Base-by-base conservation (phyloP, 1,140 invertebrate genomes). In the Phymastichus coffea region DNA sequence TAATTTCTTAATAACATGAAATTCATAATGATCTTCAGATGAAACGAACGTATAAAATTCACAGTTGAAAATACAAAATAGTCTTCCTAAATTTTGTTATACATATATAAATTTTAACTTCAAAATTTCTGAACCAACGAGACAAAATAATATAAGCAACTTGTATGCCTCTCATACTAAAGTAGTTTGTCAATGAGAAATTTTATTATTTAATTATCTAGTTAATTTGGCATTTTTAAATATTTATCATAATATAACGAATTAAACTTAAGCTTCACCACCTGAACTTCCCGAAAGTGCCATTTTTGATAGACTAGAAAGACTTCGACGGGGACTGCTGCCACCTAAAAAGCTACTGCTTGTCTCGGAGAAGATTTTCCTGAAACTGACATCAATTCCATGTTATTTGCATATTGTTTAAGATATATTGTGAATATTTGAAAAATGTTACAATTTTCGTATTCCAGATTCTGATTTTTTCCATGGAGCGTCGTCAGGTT, bases 401-500 rank as follows among this genome's bases (percentile, higher is more conserved):
- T 19, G 6, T 41, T 41, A 20, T 14, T 19, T 41, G n/a, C 4
- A 17, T 19, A 19, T 41, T 41, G 3, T n/a, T n/a, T n/a, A n/a
- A n/a, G n/a, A n/a, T n/a, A n/a, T n/a, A n/a, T n/a, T n/a, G n/a
- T n/a, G n/a, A n/a, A n/a, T n/a, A n/a, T n/a, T n/a, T n/a, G n/a
- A n/a, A n/a, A n/a, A n/a, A n/a, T n/a, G n/a, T 88, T 86, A 97
- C 94, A 97, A 94, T 87, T 94, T 94, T 67, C 93, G 85, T 69
- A 97, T 95, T 28, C 93, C 92, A 57, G 91, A 93, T 76, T 91
- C 88, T 12, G 84, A 85, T 69, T 87, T 87, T 74, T 92, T 93
- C 91, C 90, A 94, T 0, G 92, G 88, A 62, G 97, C 97, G 79
- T 99, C 95, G 67, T 95, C 92, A 14, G 96, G 96, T 77, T 99